Percentiles rank a stretch among this genome's conserved stretches.
Conservation (phyloP, 2,888 invertebrate species). For the Stenotaenia linearis region DNA sequence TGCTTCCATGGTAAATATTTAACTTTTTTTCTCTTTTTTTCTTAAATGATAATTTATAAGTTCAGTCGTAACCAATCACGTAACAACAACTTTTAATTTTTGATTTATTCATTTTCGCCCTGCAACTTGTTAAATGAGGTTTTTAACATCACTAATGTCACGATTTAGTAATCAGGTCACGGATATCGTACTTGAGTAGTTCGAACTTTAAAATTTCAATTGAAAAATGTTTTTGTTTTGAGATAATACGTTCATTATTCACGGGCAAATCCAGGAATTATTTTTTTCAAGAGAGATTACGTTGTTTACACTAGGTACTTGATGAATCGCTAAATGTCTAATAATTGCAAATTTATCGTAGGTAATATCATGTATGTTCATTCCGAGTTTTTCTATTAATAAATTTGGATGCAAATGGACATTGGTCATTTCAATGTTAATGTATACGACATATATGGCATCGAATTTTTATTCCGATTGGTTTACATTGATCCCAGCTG, state of each 20-base stretch:
- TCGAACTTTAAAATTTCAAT: background rate
- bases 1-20: slow-evolving; percentile 60
- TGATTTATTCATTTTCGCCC: background rate
- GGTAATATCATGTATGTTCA: slow-evolving; percentile 90
- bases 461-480: slow-evolving; percentile 85
- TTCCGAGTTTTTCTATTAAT: slow-evolving; percentile 87
- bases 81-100: too few relatives aligned
- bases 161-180: background rate
- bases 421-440: slow-evolving; percentile 80
- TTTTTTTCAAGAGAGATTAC: too few relatives aligned
- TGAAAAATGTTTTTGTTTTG: too few relatives aligned
- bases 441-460: slow-evolving; percentile 90
- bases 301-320: too few relatives aligned
- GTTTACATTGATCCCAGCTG: slow-evolving; percentile 82
- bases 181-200: background rate
- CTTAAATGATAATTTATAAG: background rate
- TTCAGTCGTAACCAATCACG: too few relatives aligned
- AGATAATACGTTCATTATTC: too few relatives aligned
- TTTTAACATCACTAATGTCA: background rate
- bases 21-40: background rate
- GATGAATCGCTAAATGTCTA: background rate
- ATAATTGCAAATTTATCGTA: background rate
- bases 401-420: slow-evolving; percentile 95
- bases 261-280: too few relatives aligned
- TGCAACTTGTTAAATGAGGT: too few relatives aligned